Base-by-base conservation (phyloP, 2,888 invertebrate species). In the Hydriomena furcata region DNA sequence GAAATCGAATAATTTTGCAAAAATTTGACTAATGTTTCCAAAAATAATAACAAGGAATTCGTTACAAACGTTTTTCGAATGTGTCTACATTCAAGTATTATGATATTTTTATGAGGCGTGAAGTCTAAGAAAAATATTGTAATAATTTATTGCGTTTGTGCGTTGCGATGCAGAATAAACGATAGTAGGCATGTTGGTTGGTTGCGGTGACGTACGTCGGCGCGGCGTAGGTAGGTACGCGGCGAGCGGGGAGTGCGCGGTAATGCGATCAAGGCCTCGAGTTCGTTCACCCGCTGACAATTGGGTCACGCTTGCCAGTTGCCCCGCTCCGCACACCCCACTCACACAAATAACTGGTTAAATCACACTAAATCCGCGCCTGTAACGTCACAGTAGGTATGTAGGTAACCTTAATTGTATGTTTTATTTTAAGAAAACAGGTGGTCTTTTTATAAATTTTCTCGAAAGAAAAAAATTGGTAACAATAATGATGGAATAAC, bases 181-280 rank as follows among this genome's bases (percentile, higher is more conserved):
- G 8, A 13, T 50, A 42, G 63, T 62, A 34, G 8, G 1, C 34
- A 23, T n/a, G 34, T 44, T 21, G 37, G 37, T 55, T 42, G 55
- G 42, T 55, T 40, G 61, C 35, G 64, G 71, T 80, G 82, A 80
- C 79, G 82, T 78, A 66, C 65, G 32, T n/a, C 5, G 13, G 21
- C 8, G 34, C 21, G 61, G 66, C 58, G 58, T 34, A 55, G 46
- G 7, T 66, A 42, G 65, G 45, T 55, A 63, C 47, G 65, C 63
- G 61, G 61, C 50, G 65, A 55, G 68, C 59, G 62, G 61, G 60
- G 60, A 64, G 63, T 68, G 73, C 71, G 67, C 76, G 69, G 80
- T 84, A 90, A 89, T 89, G 90, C 90, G 90, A 90, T 88, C 90
- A 90, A 89, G 90, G 90, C 89, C 89, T 68, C 76, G 73, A 78